Evolutionary conservation across 2,797 vertebrate species (phyloP).

Genomic region (Tauraco hartlaubi): DNA sequence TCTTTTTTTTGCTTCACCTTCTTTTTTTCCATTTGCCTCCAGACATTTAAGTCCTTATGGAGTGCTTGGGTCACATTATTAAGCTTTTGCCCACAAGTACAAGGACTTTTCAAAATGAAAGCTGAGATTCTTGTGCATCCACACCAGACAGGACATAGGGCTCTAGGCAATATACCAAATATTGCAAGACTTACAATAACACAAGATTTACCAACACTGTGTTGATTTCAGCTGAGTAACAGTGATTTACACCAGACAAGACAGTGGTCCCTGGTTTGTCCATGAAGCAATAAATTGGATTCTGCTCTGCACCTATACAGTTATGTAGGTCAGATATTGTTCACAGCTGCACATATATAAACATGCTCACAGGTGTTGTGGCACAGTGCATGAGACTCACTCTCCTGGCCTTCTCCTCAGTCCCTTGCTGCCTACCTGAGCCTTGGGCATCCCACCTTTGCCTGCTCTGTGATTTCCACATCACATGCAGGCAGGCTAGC

Average conservation of each 20-base stretch:
- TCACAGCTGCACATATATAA: background rate
- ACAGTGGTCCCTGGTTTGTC: background rate
- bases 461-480: rapidly evolving
- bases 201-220: background rate
- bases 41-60: background rate
- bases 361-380: background rate
- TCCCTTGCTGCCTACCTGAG: background rate
- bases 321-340: background rate
- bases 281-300: background rate
- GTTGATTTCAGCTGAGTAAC: background rate
- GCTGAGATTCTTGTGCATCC: background rate
- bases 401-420: background rate
- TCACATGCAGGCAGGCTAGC: background rate
- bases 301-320: background rate
- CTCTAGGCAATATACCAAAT: background rate
- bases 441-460: background rate
- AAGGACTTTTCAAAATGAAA: background rate
- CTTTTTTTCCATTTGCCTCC: background rate
- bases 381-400: background rate
- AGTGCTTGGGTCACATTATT: background rate
- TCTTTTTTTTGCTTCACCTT: too few species aligned
- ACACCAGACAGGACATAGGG: background rate
- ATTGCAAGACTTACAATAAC: background rate
- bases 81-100: background rate
- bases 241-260: background rate